A percentile compares a stretch with the other conserved stretches of the same genome.
These are phyloP conservation scores for Spea bombifrons DNA, from an alignment of 2,113 vertebrate species.

Conservation along the genomic window DNA sequence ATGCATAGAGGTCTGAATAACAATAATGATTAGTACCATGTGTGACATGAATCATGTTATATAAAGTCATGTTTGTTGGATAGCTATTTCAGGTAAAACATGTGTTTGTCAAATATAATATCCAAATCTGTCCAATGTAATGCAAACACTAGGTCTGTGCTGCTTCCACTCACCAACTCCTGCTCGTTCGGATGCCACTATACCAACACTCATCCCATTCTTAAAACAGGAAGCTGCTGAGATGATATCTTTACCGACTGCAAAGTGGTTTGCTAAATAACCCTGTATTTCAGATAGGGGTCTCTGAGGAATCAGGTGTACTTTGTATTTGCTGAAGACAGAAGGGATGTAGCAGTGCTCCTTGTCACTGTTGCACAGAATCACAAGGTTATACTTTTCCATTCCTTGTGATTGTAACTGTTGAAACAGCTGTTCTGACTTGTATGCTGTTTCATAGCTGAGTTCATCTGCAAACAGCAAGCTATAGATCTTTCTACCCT, in stretches of 20 bases:
- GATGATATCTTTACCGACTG: slow-evolving; percentile 49
- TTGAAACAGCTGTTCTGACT: slow-evolving; percentile 77
- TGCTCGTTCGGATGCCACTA: slow-evolving; percentile 82
- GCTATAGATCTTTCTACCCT: slow-evolving; percentile 74
- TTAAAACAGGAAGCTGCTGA: slow-evolving; percentile 78
- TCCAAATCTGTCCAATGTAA: background rate
- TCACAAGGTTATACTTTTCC: slow-evolving; percentile 72
- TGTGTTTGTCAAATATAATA: background rate
- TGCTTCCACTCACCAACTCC: slow-evolving; percentile 77
- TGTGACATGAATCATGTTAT: too few relatives aligned
- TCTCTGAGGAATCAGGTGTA: slow-evolving; percentile 77
- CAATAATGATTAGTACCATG: too few relatives aligned
- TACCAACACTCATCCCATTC: slow-evolving; percentile 73
- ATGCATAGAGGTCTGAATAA: too few relatives aligned
- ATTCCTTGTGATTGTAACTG: slow-evolving; percentile 60
- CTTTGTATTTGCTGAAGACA: slow-evolving; percentile 82
- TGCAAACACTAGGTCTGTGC: background rate
- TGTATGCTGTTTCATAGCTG: slow-evolving; percentile 81
- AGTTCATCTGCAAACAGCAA: slow-evolving; percentile 83
- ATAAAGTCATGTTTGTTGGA: too few relatives aligned
- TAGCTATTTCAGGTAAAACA: too few relatives aligned
- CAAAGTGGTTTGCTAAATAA: slow-evolving; percentile 78
- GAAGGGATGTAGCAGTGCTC: slow-evolving; percentile 87
- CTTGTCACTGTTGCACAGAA: slow-evolving; percentile 79
- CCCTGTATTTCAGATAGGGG: slow-evolving; percentile 59